These are phyloP conservation scores for Sander vitreus DNA, from an alignment of 2,113 vertebrate genomes.

Conservation along the genomic window DNA sequence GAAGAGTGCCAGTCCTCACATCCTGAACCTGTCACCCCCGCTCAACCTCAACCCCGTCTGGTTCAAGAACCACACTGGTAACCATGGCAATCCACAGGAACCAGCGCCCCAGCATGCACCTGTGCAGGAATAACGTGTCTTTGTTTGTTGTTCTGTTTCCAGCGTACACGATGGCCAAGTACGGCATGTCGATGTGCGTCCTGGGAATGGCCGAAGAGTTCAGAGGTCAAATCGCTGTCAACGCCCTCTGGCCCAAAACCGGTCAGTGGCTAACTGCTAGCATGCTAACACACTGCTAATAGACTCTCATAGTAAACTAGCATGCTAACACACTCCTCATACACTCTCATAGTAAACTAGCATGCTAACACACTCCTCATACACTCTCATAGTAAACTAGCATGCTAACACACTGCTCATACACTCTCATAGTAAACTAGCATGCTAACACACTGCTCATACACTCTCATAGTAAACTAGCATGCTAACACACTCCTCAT, in stretches of 20 bases:
- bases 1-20: constrained; percentile 92
- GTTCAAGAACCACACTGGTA: constrained; percentile 96
- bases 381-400: neutral
- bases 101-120: neutral
- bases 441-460: neutral
- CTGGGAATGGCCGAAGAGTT: constrained; percentile 99
- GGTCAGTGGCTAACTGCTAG: constrained; percentile 77
- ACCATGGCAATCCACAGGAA: constrained; percentile 18
- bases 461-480: neutral
- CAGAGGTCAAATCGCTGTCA: constrained; percentile 94
- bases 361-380: neutral
- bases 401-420: neutral
- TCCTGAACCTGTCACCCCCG: constrained; percentile 95
- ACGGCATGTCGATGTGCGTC: constrained; percentile 99
- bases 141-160: neutral
- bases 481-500: neutral
- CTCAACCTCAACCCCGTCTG: constrained; percentile 95
- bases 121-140: neutral
- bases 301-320: neutral
- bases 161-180: constrained; percentile 99
- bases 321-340: neutral
- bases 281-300: neutral
- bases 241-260: constrained; percentile 97
- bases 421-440: neutral
- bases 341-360: neutral